These are phyloP conservation scores for Maconellicoccus hirsutus DNA, from an alignment of 1,140 invertebrate genomes.

Conservation along the genomic window DNA sequence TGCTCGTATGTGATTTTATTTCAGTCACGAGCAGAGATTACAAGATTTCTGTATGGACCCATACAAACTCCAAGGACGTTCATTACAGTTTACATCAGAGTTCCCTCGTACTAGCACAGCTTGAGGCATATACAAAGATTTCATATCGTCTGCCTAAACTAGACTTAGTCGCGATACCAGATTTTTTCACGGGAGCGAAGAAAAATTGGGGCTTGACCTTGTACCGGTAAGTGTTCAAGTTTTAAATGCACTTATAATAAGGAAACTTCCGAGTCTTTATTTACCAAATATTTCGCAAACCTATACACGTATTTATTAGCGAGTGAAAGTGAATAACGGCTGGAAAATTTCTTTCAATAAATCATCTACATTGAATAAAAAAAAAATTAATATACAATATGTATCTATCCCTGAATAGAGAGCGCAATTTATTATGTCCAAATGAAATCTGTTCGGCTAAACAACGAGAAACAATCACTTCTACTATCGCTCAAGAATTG, in stretches of 20 bases:
- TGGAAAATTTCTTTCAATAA: too few relatives aligned
- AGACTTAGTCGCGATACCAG: constrained; percentile 56
- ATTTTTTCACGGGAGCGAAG: constrained; percentile 73
- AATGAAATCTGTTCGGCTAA: background rate
- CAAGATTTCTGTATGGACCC: constrained; percentile 49
- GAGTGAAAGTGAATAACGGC: too few relatives aligned
- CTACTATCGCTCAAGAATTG: constrained; percentile 40
- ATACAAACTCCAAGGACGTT: constrained; percentile 43
- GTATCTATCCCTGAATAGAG: too few relatives aligned
- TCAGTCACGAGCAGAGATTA: background rate
- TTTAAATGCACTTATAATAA: too few relatives aligned
- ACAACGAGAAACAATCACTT: background rate
- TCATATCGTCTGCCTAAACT: constrained; percentile 36
- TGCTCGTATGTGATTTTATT: constrained; percentile 53
- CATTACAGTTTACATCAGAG: constrained; percentile 35
- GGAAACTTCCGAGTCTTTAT: too few relatives aligned
- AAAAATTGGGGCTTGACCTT: constrained; percentile 65
- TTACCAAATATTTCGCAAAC: too few relatives aligned
- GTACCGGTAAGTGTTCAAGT: constrained; percentile 37
- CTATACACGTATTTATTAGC: too few relatives aligned
- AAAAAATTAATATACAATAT: too few relatives aligned
- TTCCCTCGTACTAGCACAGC: constrained; percentile 30
- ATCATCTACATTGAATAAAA: too few relatives aligned
- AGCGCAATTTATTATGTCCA: background rate
- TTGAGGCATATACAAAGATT: constrained; percentile 29